Base-by-base conservation (phyloP, 2,113 vertebrate species). In the Cervus canadensis region DNA sequence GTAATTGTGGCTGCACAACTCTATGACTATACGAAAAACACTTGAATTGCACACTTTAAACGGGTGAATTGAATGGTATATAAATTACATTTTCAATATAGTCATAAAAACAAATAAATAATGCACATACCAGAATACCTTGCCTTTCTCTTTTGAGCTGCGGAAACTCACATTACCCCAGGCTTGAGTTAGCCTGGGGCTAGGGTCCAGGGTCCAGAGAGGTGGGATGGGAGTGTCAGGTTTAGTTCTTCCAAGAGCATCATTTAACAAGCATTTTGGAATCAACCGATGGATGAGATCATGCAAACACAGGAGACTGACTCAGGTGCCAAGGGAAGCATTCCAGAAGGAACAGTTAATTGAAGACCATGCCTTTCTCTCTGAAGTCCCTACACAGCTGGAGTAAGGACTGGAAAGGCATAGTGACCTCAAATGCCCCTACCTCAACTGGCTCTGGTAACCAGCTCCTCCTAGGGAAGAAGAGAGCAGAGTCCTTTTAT, bases 311-410 rank as follows among this genome's bases (percentile, higher is more conserved):
- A 13, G 95, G 79, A 87, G 62, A 81, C 84, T 81, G 85, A 82
- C 14, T 3, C 33, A 48, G 81, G 74, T 57, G 92, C 94, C 96
- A 89, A 67, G 94, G 59, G 89, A 71, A 59, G 74, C 95, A 36
- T 89, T 93, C 95, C 94, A 95, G 74, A 71, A 71, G 91, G 62
- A 43, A 33, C 6, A 28, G 93, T 92, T 84, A 23, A 94, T 7
- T 1, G 40, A 19, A 78, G 45, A 15, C 56, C 23, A 6, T 33
- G 74, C 7, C 40, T 95, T 87, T 48, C 40, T 71, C 43, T 52
- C 87, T 57, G 26, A 85, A 82, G 54, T 67, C 54, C 48, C 83
- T 43, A 15, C 78, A 15, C 57, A 95, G 94, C 89, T 74, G 81
- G 14, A 54, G 87, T 0, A 74, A 86, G 64, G 48, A 2, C 30